phyloP scores from a whole-genome alignment of 2,888 invertebrate species.

The Pterobdella sp. region DNA sequence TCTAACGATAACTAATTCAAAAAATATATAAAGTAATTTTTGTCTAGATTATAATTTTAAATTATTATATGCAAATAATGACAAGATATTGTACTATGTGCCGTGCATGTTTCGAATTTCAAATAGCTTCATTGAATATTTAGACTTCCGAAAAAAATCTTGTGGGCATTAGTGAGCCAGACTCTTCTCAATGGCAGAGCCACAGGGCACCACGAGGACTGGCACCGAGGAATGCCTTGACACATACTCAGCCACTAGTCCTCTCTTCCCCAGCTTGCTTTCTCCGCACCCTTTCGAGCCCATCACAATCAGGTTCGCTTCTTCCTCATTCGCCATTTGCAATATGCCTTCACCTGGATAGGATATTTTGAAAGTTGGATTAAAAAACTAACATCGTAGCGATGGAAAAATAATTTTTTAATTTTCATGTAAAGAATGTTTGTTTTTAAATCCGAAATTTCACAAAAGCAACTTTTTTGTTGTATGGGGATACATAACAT shows the following conservation, averaged over 20 bases:
- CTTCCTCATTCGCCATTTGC: constrained; percentile 36
- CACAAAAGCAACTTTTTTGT: no score
- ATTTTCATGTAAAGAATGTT: not conserved
- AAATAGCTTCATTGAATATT: no score
- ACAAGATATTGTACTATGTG: no score
- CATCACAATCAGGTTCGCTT: constrained; percentile 35
- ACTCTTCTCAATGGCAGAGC: no score
- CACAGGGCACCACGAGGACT: constrained; percentile 33
- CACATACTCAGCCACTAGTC: constrained; percentile 38
- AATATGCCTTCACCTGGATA: constrained; percentile 36
- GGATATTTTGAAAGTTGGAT: not conserved
- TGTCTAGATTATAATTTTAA: no score
- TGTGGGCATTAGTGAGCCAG: no score
- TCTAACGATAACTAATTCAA: no score
- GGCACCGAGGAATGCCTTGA: constrained; percentile 34
- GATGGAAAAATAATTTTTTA: not conserved
- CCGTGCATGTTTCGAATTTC: no score
- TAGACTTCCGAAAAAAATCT: no score
- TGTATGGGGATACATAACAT: no score
- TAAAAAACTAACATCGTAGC: not conserved
- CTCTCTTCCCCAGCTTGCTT: constrained; percentile 25
- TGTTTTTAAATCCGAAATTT: not conserved
- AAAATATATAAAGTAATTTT: no score
- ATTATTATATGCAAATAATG: no score
- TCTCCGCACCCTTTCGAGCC: constrained; percentile 35